Base-by-base conservation (phyloP, 2,797 vertebrate species). In the Dipus sagitta region DNA sequence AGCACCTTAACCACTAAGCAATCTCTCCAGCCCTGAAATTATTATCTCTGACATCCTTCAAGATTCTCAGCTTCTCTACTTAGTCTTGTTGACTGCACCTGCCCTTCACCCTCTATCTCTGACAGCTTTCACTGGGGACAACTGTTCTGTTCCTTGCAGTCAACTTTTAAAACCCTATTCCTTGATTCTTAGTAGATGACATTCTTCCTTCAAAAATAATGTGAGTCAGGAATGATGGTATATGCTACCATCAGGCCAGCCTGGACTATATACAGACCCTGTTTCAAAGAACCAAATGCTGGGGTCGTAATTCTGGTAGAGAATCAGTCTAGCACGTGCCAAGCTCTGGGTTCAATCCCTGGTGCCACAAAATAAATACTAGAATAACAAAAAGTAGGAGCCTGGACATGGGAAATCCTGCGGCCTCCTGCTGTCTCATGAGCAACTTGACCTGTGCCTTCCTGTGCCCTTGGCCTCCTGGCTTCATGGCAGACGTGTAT, bases 191-290 rank as follows among this genome's bases (percentile, higher is more conserved):
- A 84, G 67, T 13, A 42, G 26, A 42, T 58, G 82, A 47, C 54
- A 23, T 58, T 79, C 79, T 89, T 60, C 75, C 58, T 93, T 89
- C 85, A 78, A 81, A 89, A 88, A 58, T 60, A 83, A 70, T 89
- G 34, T 42, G 32, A n/a, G 32, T 52, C 77, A 26, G 28, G 12
- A 10, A 20, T 42, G 21, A 8, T 90, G 28, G 30, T 38, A 6
- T n/a, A 70, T 7, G 24, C 47, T 30, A 67, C 47, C 18, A 34
- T 23, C 47, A n/a, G 64, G 32, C 12, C 32, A 58, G n/a, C 23
- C 74, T 67, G 86, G 38, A 3, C 23, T 8, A 28, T 21, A 28
- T 21, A 58, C 24, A 54, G 64, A 78, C 6, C n/a, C 42, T 70
- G 64, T 70, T 42, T 60, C 18, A 28, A 38, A 70, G 28, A 30